Evolutionary conservation across 1,140 invertebrate genomes (phyloP).

Genomic region (Meloidogyne hapla): DNA sequence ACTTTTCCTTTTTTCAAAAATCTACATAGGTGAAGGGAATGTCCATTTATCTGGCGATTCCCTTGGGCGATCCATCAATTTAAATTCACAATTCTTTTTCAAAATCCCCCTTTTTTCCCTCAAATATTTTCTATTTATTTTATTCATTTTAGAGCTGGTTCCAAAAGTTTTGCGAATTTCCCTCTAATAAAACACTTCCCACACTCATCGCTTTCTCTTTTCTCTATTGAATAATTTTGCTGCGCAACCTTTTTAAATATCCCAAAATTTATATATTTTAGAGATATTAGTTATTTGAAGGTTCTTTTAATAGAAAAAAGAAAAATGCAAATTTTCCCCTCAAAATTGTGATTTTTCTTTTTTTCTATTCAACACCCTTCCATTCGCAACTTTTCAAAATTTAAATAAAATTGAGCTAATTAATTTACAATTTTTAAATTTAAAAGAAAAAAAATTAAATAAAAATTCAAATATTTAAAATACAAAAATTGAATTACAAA

Average conservation of each 20-base stretch:
- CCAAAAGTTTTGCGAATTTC: conserved; percentile 1
- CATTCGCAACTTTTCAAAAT: no score
- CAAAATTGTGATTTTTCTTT: background rate
- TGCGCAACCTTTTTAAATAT: background rate
- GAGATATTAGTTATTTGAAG: background rate
- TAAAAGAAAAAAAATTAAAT: no score
- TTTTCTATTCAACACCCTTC: background rate
- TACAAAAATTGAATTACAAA: no score
- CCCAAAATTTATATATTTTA: background rate
- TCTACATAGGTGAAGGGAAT: background rate
- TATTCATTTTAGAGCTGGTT: background rate
- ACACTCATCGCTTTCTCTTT: background rate
- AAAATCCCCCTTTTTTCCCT: background rate
- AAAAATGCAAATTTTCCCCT: background rate
- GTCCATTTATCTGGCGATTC: background rate
- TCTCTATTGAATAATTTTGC: background rate
- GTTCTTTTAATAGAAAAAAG: background rate
- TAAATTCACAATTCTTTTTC: background rate
- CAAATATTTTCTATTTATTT: background rate
- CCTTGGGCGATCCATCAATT: background rate
- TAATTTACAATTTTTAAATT: no score
- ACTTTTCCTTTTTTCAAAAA: background rate
- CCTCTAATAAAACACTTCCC: background rate
- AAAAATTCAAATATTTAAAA: no score
- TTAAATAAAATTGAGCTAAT: no score